A percentile compares a stretch with the other conserved stretches of the same genome.
Conservation (phyloP, 2,113 vertebrate species). For the Calyptommatus sinebrachiatus region DNA sequence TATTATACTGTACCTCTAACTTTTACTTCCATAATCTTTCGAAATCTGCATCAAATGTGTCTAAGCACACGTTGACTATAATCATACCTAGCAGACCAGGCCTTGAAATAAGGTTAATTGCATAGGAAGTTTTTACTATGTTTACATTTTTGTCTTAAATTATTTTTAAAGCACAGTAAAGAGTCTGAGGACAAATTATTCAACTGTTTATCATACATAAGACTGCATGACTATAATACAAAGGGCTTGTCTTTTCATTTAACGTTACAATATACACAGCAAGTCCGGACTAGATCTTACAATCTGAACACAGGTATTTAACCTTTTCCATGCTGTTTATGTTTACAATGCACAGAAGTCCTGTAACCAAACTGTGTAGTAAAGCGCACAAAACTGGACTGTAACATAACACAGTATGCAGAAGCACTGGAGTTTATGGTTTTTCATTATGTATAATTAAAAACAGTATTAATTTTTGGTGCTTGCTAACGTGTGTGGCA, state of each 20-base stretch:
- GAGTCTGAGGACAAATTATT: conserved; percentile 95
- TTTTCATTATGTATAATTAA: conserved; percentile 63
- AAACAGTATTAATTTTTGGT: conserved; percentile 72
- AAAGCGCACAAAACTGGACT: conserved; percentile 92
- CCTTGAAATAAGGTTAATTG: conserved; percentile 70
- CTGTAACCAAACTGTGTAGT: conserved; percentile 94
- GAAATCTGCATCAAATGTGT: conserved; percentile 56
- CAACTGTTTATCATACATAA: conserved; percentile 99
- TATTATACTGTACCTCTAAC: conserved; percentile 62
- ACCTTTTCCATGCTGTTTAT: conserved; percentile 99
- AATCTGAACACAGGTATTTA: conserved; percentile 99
- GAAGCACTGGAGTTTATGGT: conserved; percentile 72
- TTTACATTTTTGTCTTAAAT: conserved; percentile 74
- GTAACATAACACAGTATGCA: conserved; percentile 80
- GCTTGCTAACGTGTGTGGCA: conserved; percentile 73
- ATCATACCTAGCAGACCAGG: conserved; percentile 70
- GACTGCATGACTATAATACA: conserved; percentile 99
- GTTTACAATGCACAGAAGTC: conserved; percentile 99
- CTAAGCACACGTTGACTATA: conserved; percentile 58
- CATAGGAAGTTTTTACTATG: conserved; percentile 75
- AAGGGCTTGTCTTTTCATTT: conserved; percentile 92
- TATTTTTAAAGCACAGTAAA: conserved; percentile 81
- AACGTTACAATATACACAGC: conserved; percentile 99
- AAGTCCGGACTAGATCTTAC: conserved; percentile 99
- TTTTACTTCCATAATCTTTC: conserved; percentile 64